phyloP scores from a whole-genome alignment of 2,113 vertebrate genomes.

The Anser brachyrhynchus region DNA sequence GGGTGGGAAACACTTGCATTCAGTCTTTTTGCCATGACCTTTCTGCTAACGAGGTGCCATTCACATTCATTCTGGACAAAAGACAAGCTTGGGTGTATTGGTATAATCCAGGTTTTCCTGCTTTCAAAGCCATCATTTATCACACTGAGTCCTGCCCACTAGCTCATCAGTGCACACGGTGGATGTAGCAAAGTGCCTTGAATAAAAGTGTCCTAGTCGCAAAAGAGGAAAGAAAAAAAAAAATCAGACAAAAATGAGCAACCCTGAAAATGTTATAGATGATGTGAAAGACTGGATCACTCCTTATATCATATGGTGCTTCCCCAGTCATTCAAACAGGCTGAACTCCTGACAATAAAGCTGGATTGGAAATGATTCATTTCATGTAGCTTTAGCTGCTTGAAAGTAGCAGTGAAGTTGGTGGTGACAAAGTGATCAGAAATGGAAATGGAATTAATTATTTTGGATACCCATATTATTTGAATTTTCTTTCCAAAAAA shows the following conservation, averaged over 20 bases:
- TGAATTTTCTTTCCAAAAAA: neutral
- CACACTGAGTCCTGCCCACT: neutral
- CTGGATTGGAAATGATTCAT: fast-evolving
- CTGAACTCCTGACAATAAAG: neutral
- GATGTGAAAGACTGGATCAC: neutral
- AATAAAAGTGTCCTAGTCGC: neutral
- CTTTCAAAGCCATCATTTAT: neutral
- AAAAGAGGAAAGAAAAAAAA: neutral
- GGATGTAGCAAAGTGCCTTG: neutral
- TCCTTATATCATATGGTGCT: neutral
- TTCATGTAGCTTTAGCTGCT: neutral
- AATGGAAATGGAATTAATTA: neutral
- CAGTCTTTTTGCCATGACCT: neutral
- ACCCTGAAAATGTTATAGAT: neutral
- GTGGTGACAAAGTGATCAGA: neutral
- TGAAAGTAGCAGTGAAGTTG: neutral
- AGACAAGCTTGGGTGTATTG: neutral
- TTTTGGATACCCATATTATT: neutral
- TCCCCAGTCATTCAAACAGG: neutral
- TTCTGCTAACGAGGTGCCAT: neutral
- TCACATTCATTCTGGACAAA: neutral
- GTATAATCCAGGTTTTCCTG: neutral
- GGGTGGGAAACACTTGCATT: neutral
- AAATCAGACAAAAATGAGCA: neutral
- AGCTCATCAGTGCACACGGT: neutral